phyloP scores from a whole-genome alignment of 1,140 invertebrate species.

The Drosophila cardini region DNA sequence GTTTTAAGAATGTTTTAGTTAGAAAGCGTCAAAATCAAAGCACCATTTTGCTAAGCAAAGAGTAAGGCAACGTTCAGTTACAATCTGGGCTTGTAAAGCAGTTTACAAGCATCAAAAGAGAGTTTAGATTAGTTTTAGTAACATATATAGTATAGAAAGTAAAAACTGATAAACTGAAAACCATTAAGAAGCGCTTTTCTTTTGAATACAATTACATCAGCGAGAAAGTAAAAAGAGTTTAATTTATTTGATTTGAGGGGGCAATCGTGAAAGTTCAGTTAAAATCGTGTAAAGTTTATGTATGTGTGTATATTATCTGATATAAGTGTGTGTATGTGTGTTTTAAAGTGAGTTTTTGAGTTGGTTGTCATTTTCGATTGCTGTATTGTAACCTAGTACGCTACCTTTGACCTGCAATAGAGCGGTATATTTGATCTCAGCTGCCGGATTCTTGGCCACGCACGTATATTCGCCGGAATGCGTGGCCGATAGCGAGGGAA shows the following conservation, averaged over 20 bases:
- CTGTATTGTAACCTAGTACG: conserved; percentile 82
- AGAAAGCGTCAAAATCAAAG: conserved; percentile 76
- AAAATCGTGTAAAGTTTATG: conserved; percentile 16
- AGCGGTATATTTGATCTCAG: conserved; percentile 92
- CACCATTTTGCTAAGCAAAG: conserved; percentile 57
- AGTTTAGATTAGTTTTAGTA: conserved; percentile 48
- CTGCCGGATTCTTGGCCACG: conserved; percentile 91
- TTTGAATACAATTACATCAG: conserved; percentile 70
- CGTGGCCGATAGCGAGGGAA: conserved; percentile 89
- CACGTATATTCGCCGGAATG: conserved; percentile 93
- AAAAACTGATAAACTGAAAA: conserved; percentile 67
- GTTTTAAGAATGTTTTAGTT: conserved; percentile 18
- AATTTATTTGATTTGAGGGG: conserved; percentile 57
- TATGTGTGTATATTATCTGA: conserved; percentile 22
- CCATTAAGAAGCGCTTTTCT: conserved; percentile 75
- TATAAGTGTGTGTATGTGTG: neutral
- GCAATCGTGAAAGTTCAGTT: conserved; percentile 64
- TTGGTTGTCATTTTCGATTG: conserved; percentile 11
- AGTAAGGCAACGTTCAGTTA: conserved; percentile 68
- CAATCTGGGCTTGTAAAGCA: conserved; percentile 31
- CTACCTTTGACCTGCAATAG: conserved; percentile 94
- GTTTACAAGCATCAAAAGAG: conserved; percentile 43
- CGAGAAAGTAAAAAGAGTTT: conserved; percentile 70
- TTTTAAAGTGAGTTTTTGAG: neutral
- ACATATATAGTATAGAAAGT: conserved; percentile 52